phyloP scores from a whole-genome alignment of 2,797 vertebrate genomes.

The Cossypha polioptera region DNA sequence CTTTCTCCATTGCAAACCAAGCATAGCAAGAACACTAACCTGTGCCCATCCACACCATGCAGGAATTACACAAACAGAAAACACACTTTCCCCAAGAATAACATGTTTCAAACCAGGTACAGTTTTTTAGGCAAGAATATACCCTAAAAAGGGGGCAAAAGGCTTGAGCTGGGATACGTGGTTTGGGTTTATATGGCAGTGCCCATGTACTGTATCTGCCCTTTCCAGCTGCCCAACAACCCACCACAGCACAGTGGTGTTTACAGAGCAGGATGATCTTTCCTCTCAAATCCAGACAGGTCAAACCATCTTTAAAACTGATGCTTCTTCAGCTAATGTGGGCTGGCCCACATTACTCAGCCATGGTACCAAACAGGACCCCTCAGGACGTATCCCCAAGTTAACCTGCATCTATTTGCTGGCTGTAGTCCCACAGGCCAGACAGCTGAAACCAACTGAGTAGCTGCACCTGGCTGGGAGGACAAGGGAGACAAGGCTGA shows the following conservation, averaged over 20 bases:
- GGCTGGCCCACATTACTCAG: not conserved
- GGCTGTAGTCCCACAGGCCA: not conserved
- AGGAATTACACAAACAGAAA: not conserved
- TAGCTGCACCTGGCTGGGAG: too few relatives aligned
- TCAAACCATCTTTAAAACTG: not conserved
- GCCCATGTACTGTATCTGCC: fast-evolving
- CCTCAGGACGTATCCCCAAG: fast-evolving
- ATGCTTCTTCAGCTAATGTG: fast-evolving
- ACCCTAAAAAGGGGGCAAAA: too few relatives aligned
- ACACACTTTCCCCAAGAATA: not conserved
- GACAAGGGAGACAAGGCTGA: not conserved
- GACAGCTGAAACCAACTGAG: not conserved
- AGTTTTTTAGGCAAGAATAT: not conserved
- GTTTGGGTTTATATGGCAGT: fast-evolving
- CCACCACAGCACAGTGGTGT: fast-evolving
- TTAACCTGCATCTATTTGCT: not conserved
- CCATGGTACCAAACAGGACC: not conserved
- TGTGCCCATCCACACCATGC: fast-evolving
- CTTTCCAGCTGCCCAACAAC: too few relatives aligned
- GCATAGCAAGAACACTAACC: not conserved
- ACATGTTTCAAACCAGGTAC: not conserved
- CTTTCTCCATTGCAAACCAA: not conserved
- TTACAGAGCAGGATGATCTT: not conserved
- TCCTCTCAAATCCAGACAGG: not conserved
- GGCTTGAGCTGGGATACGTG: fast-evolving